Evolutionary conservation across 1,140 invertebrate species (phyloP).

Genomic region (Lethocerus indicus): DNA sequence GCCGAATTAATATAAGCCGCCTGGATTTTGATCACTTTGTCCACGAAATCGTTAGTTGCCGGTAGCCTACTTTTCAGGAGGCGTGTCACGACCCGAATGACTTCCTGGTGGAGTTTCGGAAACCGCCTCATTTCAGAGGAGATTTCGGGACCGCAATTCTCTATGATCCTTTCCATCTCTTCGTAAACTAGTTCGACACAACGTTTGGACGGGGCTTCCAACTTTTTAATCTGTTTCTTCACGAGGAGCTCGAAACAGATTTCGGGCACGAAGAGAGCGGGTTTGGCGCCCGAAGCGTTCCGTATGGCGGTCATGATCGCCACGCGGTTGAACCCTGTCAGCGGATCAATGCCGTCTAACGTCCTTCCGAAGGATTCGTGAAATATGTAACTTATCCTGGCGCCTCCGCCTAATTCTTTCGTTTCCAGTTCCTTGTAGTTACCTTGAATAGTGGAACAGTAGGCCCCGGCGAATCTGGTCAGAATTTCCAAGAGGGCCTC

Average conservation of each 20-base stretch:
- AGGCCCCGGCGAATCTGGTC: slow-evolving; percentile 51
- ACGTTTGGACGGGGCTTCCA: slow-evolving; percentile 46
- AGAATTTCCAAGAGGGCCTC: slow-evolving; percentile 50
- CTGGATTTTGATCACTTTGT: slow-evolving; percentile 47
- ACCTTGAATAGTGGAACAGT: slow-evolving; percentile 48
- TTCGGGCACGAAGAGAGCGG: slow-evolving; percentile 55
- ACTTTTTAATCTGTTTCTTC: slow-evolving; percentile 49
- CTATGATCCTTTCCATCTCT: slow-evolving; percentile 54
- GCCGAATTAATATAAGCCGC: slow-evolving; percentile 58
- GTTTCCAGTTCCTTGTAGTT: slow-evolving; percentile 51
- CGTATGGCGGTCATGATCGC: slow-evolving; percentile 53
- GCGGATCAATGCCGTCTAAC: slow-evolving; percentile 41
- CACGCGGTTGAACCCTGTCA: slow-evolving; percentile 36
- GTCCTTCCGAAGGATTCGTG: slow-evolving; percentile 48
- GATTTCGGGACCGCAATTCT: slow-evolving; percentile 45
- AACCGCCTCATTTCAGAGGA: slow-evolving; percentile 39
- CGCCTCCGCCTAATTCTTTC: slow-evolving; percentile 51
- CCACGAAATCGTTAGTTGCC: slow-evolving; percentile 45
- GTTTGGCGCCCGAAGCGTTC: slow-evolving; percentile 50
- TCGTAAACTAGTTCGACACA: slow-evolving; percentile 59
- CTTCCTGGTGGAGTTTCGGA: slow-evolving; percentile 47
- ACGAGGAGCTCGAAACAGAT: slow-evolving; percentile 54
- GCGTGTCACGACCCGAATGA: slow-evolving; percentile 49
- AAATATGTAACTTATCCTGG: slow-evolving; percentile 56
- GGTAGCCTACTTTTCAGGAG: slow-evolving; percentile 39